Conservation (phyloP, 2,797 vertebrate genomes). For the Phylloscopus collybita region DNA sequence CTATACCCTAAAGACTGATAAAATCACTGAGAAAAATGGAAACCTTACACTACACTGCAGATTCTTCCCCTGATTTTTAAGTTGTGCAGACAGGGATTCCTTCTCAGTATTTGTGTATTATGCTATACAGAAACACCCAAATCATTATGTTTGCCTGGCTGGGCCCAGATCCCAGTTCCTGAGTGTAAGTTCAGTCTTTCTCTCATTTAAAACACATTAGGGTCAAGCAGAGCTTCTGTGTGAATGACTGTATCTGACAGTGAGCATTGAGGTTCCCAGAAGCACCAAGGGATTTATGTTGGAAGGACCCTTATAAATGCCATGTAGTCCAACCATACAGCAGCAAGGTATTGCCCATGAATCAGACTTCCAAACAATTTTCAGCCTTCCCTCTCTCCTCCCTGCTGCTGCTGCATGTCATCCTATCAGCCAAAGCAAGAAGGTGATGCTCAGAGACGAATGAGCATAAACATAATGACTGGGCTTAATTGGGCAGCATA, state of each 20-base stretch:
- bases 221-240: background rate
- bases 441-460: background rate
- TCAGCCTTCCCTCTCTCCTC: background rate
- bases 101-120: background rate
- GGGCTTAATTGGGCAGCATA: background rate
- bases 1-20: background rate
- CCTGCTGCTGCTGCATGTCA: background rate
- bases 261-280: background rate
- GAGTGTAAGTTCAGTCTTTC: background rate
- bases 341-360: background rate
- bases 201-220: background rate
- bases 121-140: background rate
- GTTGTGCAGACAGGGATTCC: background rate
- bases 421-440: background rate
- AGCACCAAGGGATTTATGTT: background rate
- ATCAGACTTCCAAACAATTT: background rate
- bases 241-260: background rate
- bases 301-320: background rate
- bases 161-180: background rate
- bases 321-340: background rate
- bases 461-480: constrained; percentile 2
- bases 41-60: background rate
- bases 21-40: background rate
- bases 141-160: accelerated
- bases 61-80: background rate